Percentiles rank a stretch among this genome's conserved stretches.
Evolutionary conservation across 1,140 invertebrate genomes (phyloP).

Genomic region (Euwallacea fornicatus): DNA sequence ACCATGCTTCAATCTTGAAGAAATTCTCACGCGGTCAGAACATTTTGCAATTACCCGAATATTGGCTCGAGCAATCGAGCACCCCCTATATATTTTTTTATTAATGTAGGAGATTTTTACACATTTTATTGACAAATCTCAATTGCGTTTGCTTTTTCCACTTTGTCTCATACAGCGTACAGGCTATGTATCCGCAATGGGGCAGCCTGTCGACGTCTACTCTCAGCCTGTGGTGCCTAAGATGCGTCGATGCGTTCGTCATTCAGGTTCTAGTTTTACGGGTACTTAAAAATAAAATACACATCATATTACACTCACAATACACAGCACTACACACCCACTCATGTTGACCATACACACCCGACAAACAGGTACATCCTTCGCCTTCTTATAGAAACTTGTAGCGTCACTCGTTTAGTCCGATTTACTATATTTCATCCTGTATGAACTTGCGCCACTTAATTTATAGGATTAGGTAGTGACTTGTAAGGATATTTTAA

Average conservation of each 20-base stretch:
- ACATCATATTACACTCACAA: constrained; percentile 39
- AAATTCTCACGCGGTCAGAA: constrained; percentile 22
- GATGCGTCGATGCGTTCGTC: constrained; percentile 51
- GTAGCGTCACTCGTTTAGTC: constrained; percentile 6
- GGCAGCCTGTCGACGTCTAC: constrained; percentile 55
- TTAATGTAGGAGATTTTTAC: constrained; percentile 43
- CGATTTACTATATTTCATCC: constrained; percentile 10
- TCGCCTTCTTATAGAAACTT: constrained; percentile 36
- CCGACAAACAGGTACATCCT: constrained; percentile 6
- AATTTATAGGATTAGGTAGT: constrained; percentile 19
- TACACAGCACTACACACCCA: constrained; percentile 35
- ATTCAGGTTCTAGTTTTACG: constrained; percentile 54
- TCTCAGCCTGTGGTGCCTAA: constrained; percentile 54
- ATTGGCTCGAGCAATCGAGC: constrained; percentile 29
- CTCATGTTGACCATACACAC: constrained; percentile 3
- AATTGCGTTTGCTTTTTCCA: constrained; percentile 54
- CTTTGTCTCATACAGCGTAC: constrained; percentile 56
- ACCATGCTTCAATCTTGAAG: not conserved
- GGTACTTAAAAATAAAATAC: constrained; percentile 54
- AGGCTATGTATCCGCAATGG: constrained; percentile 55
- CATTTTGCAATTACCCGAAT: constrained; percentile 35
- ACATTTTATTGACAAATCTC: constrained; percentile 53
- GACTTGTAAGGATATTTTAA: constrained; percentile 31
- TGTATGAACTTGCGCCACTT: constrained; percentile 20
- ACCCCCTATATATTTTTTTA: constrained; percentile 17